Evolutionary conservation across 2,888 invertebrate species (phyloP).

Genomic region (Zygaena filipendulae): DNA sequence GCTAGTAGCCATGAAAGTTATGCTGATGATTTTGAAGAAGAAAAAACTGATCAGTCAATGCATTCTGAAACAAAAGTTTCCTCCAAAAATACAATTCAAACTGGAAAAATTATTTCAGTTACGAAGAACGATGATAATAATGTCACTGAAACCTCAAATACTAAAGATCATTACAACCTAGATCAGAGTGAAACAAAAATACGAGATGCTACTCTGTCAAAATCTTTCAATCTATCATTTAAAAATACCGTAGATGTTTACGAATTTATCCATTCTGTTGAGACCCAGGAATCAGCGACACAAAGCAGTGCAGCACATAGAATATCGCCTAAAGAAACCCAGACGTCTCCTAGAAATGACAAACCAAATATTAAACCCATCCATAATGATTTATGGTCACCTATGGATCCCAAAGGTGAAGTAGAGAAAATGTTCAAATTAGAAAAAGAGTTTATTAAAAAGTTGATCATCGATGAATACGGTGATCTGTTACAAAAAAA

Average conservation of each 20-base stretch:
- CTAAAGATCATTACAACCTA: constrained; percentile 2
- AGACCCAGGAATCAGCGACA: constrained; percentile 50
- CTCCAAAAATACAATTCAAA: no score
- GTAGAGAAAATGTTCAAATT: constrained; percentile 46
- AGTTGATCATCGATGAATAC: constrained; percentile 50
- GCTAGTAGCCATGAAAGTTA: constrained; percentile 37
- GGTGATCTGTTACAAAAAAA: constrained; percentile 46
- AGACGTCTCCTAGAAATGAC: constrained; percentile 46
- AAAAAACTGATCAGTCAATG: constrained; percentile 34
- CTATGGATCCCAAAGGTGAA: constrained; percentile 40
- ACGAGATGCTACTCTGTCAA: constrained; percentile 31
- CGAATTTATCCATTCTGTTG: constrained; percentile 50
- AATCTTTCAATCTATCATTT: constrained; percentile 39
- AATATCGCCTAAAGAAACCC: constrained; percentile 52
- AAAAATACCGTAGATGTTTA: constrained; percentile 51
- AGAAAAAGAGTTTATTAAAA: constrained; percentile 57
- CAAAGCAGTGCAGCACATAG: constrained; percentile 40
- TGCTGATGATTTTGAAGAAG: constrained; percentile 58
- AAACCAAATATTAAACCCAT: constrained; percentile 36
- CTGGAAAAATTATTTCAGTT: constrained; percentile 8
- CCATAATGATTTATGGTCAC: constrained; percentile 47
- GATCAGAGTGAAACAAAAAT: constrained; percentile 16
- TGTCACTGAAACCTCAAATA: constrained; percentile 4
- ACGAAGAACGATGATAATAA: constrained; percentile 12
- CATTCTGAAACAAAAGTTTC: no score